Base-by-base conservation (phyloP, 92 coral and sea anemone genomes). In the Paragorgia papillata region DNA sequence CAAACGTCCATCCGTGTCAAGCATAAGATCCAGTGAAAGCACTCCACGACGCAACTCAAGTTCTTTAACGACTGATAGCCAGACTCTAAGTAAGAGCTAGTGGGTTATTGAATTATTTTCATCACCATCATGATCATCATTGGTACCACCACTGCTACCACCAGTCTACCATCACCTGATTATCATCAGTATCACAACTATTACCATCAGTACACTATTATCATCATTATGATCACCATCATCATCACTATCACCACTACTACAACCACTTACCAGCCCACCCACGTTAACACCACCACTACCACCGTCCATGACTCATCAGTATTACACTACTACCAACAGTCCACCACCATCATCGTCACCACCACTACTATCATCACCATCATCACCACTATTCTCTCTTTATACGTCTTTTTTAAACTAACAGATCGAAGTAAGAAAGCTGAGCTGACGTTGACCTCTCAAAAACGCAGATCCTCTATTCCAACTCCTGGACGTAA, bases 41-140 rank as follows among this genome's bases (percentile, higher is more conserved):
- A 24, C 32, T 20, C 57, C 19, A 30, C 57, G 21, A 51, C 35
- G 57, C 41, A 26, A 67, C 24, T 22, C 53, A 7, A 46, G n/a
- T 15, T 46, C 53, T 46, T 2, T 7, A 6, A 46, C n/a, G n/a
- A 6, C n/a, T 7, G 15, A 46, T n/a, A 46, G 14, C 44, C 32
- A 25, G 6, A 67, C 74, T 20, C 74, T 57, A n/a, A 67, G 57
- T 27, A 44, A 46, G n/a, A 22, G 35, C 55, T 41, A 39, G 74
- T 58, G 9, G 32, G 9, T 14, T 27, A 21, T 58, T 9, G 15
- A 58, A 25, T 58, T 58, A 58, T 26, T 24, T 0, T 25, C 19
- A 10, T 25, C 53, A 2, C n/a, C n/a, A 46, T 46, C 53, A 15
- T 46, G 14, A 46, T 15, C n/a, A 15, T 46, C n/a, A 46, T 15